Base-by-base conservation (phyloP, 2,797 vertebrate genomes). In the Enteromius treurensis region DNA sequence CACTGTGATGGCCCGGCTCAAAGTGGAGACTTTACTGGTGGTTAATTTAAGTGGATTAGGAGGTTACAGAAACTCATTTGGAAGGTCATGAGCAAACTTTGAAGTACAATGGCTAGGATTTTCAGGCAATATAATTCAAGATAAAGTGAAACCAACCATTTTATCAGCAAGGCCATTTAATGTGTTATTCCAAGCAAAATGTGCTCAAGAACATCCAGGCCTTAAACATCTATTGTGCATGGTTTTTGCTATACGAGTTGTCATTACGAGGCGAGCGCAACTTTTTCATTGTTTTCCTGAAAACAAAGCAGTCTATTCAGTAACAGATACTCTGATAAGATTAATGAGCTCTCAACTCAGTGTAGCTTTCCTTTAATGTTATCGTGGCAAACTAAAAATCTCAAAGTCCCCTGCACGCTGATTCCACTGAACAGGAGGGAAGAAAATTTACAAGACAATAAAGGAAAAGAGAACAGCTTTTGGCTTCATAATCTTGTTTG, bases 21-120 rank as follows among this genome's bases (percentile, higher is more conserved):
- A 89, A 91, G 80, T 77, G 80, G 81, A 85, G 9, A 77, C 83
- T 88, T 83, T 62, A 70, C 84, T 65, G 86, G 85, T 90, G 85
- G 86, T 90, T 90, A 68, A 88, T 90, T 88, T 89, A 87, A 90
- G 89, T 84, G 76, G 87, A 90, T 90, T 90, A 88, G 79, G 88
- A 84, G 82, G 90, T 91, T 89, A 86, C 86, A 81, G 85, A 79
- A 85, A 87, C 84, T 88, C 76, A 90, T 89, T 87, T 89, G 83
- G 85, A 89, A 89, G 85, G 84, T 82, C 83, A 86, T 71, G 77
- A 64, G 71, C 82, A 90, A 89, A 84, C 87, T 87, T 78, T 85
- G 77, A 89, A 83, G 85, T 80, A 90, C 88, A 86, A 86, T 86
- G 86, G 58, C 65, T 80, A 83, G 79, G 87, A 87, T 89, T 86